phyloP scores from a whole-genome alignment of 1,140 invertebrate genomes.

The Drosophila repleta region DNA sequence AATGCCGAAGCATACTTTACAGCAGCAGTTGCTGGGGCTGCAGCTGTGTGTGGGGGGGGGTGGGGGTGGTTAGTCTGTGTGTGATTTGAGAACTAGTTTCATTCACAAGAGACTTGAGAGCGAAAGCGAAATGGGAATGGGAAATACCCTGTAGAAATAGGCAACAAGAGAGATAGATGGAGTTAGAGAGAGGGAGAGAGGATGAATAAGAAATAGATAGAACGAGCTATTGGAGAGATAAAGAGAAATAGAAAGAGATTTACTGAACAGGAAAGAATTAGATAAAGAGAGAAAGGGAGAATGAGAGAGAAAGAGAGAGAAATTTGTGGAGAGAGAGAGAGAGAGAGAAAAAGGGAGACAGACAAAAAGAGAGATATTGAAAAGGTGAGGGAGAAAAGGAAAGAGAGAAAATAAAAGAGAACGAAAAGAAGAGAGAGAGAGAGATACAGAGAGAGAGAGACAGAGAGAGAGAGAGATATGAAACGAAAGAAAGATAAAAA shows the following conservation, averaged over 20 bases:
- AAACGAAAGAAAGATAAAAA: not conserved
- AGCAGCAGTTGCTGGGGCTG: not conserved
- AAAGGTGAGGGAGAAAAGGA: not conserved
- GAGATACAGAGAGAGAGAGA: not conserved
- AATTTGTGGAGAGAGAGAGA: not conserved
- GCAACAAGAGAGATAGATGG: not conserved
- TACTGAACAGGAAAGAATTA: not conserved
- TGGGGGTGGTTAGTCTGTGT: not conserved
- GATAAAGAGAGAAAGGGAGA: not conserved
- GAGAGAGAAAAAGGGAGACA: not conserved
- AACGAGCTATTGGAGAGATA: no score
- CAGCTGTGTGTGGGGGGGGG: slow-evolving; percentile 5
- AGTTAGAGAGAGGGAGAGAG: not conserved
- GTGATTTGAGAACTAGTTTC: slow-evolving; percentile 9
- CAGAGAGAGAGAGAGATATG: not conserved
- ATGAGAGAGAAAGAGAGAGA: no score
- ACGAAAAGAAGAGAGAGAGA: not conserved
- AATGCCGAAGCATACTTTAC: not conserved
- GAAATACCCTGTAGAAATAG: not conserved
- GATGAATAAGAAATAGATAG: not conserved
- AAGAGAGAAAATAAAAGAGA: not conserved
- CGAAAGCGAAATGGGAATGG: not conserved
- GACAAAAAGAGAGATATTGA: not conserved
- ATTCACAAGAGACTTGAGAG: not conserved
- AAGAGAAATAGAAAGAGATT: no score